Evolutionary conservation across 2,113 vertebrate species (phyloP).

Genomic region (Apus apus): DNA sequence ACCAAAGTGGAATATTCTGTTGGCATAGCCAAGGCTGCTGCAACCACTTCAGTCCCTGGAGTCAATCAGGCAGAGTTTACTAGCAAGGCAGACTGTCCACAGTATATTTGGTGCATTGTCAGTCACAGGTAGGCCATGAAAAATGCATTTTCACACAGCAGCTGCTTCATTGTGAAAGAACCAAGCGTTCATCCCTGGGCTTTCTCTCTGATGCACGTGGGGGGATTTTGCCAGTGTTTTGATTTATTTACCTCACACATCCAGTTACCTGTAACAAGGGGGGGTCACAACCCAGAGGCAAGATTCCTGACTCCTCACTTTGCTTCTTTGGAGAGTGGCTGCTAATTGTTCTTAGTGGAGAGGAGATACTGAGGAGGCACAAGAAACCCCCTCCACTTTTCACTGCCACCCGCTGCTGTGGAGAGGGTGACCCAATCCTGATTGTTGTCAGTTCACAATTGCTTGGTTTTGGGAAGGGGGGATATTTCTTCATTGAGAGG

Average conservation of each 20-base stretch:
- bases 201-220: background rate
- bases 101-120: slow-evolving; percentile 2
- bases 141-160: slow-evolving; percentile 2
- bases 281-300: background rate
- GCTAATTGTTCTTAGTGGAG: background rate
- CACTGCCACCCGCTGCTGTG: background rate
- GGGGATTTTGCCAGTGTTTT: background rate
- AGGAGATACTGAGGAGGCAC: background rate
- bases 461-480: accelerated
- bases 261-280: background rate
- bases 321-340: accelerated
- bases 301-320: background rate
- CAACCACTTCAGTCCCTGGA: background rate
- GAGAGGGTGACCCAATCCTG: background rate
- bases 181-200: background rate
- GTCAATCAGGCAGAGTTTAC: background rate
- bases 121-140: background rate
- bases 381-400: background rate
- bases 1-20: slow-evolving; percentile 30
- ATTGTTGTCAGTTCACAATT: background rate
- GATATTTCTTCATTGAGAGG: background rate
- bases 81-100: background rate
- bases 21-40: background rate
- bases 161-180: background rate
- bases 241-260: background rate